phyloP scores from a whole-genome alignment of 1,140 invertebrate genomes.

The Thaumatotibia leucotreta region DNA sequence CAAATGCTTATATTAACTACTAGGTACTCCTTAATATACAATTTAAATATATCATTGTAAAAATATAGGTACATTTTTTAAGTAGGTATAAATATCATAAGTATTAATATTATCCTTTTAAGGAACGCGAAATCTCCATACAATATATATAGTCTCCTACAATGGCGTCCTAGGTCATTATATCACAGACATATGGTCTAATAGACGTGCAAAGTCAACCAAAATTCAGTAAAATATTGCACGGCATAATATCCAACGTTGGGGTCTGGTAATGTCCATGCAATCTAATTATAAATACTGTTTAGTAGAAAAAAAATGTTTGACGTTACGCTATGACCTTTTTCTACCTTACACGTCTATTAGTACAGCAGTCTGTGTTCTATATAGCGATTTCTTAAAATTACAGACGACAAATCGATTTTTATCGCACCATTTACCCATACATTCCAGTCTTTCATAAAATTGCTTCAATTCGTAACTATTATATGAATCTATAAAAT shows the following conservation, averaged over 20 bases:
- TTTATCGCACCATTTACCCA: background rate
- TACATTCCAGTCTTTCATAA: slow-evolving; percentile 53
- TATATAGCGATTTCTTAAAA: background rate
- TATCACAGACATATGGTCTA: background rate
- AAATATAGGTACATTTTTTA: slow-evolving; percentile 58
- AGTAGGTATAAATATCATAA: slow-evolving; percentile 5
- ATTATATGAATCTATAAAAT: slow-evolving; percentile 28
- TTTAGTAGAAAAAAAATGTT: too few species aligned
- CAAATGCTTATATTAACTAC: slow-evolving; percentile 45
- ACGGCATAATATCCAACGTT: background rate
- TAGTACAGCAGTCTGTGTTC: background rate
- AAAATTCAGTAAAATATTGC: background rate
- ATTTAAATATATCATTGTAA: slow-evolving; percentile 63
- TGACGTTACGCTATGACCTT: too few species aligned
- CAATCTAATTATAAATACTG: too few species aligned
- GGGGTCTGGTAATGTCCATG: too few species aligned
- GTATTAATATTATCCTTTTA: background rate
- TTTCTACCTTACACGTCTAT: background rate
- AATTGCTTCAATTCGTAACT: slow-evolving; percentile 47
- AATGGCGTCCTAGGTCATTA: background rate
- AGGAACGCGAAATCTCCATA: background rate
- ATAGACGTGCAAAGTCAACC: background rate
- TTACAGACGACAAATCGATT: background rate
- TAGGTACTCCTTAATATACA: slow-evolving; percentile 40
- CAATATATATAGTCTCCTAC: background rate